A percentile compares a stretch with the other conserved stretches of the same genome.
Evolutionary conservation across 2,113 vertebrate species (phyloP).

Genomic region (Thryonomys swinderianus): DNA sequence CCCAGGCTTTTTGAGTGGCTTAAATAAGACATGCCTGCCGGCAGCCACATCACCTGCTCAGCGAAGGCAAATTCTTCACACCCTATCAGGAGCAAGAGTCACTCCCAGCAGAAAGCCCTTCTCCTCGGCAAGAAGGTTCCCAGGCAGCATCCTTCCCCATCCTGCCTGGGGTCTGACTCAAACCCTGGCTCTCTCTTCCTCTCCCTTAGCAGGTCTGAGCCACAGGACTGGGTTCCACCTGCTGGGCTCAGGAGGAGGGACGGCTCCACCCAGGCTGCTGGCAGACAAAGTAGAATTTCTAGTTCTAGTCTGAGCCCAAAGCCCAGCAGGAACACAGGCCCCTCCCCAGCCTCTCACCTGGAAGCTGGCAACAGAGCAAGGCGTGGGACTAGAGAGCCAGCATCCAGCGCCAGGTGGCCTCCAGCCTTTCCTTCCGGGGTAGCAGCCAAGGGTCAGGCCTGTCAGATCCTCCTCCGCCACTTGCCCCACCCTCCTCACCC

Average conservation of each 20-base stretch:
- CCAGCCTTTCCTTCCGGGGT: not conserved
- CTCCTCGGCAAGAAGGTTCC: not conserved
- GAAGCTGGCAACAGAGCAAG: not conserved
- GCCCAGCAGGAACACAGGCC: not conserved
- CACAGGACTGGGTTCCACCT: not conserved
- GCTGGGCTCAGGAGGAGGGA: not conserved
- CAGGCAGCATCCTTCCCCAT: not conserved
- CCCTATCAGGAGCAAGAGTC: not conserved
- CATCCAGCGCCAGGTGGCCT: not conserved
- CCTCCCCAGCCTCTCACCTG: not conserved
- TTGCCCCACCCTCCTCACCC: not conserved
- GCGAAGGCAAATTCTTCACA: not conserved
- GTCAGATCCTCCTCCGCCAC: not conserved
- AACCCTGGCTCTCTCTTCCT: not conserved
- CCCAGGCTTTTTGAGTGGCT: not conserved
- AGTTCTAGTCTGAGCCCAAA: slow-evolving; percentile 61
- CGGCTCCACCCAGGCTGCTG: slow-evolving; percentile 16
- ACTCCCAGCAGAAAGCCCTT: not conserved
- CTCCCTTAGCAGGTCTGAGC: not conserved
- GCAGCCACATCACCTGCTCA: not conserved
- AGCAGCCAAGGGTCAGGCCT: not conserved
- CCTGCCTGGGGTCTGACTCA: not conserved
- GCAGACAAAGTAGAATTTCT: slow-evolving; percentile 74
- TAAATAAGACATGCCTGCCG: not conserved
- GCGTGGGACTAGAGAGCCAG: not conserved